Evolutionary conservation across 2,888 invertebrate genomes (phyloP).

Genomic region (Dilophus febrilis): DNA sequence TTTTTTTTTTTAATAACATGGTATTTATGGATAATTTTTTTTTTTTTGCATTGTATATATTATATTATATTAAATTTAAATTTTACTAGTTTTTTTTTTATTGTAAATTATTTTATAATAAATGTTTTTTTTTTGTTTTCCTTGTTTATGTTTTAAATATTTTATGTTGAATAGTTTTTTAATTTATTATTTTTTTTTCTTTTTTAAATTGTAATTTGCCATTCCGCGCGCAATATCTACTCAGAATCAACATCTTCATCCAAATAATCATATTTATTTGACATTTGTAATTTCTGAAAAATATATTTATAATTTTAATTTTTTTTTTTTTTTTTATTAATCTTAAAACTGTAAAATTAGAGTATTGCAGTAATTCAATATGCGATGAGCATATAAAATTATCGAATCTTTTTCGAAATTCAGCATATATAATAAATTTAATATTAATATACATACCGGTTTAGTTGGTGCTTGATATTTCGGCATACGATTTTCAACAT

Average conservation of each 20-base stretch:
- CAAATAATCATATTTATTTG: conserved; percentile 60
- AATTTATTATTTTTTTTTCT: not conserved
- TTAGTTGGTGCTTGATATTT: conserved; percentile 55
- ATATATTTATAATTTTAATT: too few relatives aligned
- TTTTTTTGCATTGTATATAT: too few relatives aligned
- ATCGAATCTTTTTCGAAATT: too few relatives aligned
- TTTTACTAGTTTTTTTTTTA: too few relatives aligned
- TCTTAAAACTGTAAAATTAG: too few relatives aligned
- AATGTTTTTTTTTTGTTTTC: conserved; percentile 1
- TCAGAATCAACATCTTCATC: conserved; percentile 39
- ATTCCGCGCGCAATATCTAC: conserved; percentile 6
- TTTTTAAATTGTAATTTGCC: not conserved
- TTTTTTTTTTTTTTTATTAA: too few relatives aligned
- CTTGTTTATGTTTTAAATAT: not conserved
- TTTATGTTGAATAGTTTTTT: not conserved
- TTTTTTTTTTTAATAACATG: too few relatives aligned
- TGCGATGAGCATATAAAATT: too few relatives aligned
- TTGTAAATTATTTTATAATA: not conserved
- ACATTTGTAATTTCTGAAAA: conserved; percentile 54
- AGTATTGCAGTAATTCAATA: too few relatives aligned
- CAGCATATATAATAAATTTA: too few relatives aligned
- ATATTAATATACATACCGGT: conserved; percentile 39
- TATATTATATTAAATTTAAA: too few relatives aligned
- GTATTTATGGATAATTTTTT: too few relatives aligned
- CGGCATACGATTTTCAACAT: conserved; percentile 37